A percentile compares a stretch with the other conserved stretches of the same genome.
These are phyloP conservation scores for Gadopsis bispinosus DNA, from an alignment of 2,797 vertebrate species.

Conservation along the genomic window DNA sequence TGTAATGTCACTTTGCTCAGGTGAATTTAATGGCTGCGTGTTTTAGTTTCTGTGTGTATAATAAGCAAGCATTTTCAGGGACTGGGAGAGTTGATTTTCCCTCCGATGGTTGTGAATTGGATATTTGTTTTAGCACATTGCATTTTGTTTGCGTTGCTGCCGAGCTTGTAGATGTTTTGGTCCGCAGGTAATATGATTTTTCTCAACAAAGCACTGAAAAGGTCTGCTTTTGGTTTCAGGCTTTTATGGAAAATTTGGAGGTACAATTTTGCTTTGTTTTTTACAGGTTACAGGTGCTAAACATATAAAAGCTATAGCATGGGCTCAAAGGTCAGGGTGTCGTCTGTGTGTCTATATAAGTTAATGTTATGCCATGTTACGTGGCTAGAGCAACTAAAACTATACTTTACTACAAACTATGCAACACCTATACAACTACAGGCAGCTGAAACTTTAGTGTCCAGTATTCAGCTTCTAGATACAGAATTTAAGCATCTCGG, in stretches of 20 bases:
- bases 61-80: background rate
- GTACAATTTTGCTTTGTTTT: no score
- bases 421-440: background rate
- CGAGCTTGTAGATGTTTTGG: background rate
- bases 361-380: background rate
- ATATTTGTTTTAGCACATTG: background rate
- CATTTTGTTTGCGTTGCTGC: background rate
- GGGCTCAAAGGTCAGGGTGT: slow-evolving; percentile 25
- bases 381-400: background rate
- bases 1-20: background rate
- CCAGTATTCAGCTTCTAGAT: background rate
- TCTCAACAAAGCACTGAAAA: background rate
- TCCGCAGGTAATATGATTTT: background rate
- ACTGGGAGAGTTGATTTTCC: background rate
- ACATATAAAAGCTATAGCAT: slow-evolving; percentile 5
- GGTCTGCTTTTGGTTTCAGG: background rate
- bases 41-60: background rate
- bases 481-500: background rate
- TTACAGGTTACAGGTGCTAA: background rate
- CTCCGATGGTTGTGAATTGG: background rate
- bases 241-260: background rate
- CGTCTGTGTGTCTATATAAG: background rate
- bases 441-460: background rate
- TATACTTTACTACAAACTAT: background rate
- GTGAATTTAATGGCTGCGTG: background rate